phyloP scores from a whole-genome alignment of 2,797 vertebrate genomes.

The Glyptemys insculpta region DNA sequence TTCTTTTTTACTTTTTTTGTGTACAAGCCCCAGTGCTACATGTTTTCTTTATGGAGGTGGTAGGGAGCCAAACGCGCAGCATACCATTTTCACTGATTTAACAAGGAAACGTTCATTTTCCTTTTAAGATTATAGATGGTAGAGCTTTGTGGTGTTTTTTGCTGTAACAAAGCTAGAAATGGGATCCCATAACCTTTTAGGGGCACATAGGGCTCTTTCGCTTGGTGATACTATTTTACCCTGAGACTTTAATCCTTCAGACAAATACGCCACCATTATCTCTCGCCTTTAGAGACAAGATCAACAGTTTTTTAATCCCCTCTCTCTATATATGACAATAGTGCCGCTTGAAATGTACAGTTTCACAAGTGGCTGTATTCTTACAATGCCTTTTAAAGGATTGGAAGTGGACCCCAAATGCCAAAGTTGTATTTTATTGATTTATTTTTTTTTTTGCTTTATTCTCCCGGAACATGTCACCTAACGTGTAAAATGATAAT shows the following conservation, averaged over 20 bases:
- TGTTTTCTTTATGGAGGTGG: not conserved
- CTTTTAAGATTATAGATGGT: constrained; percentile 32
- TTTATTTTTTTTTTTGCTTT: not conserved
- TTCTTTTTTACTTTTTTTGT: not conserved
- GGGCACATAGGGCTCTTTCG: not conserved
- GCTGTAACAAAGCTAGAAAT: constrained; percentile 16
- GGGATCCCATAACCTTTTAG: not conserved
- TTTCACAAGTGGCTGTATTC: constrained; percentile 42
- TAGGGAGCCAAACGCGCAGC: not conserved
- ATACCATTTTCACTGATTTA: constrained; percentile 37
- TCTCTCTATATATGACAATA: constrained; percentile 7
- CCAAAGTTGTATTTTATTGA: not conserved
- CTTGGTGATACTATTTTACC: not conserved
- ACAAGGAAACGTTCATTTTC: constrained; percentile 63
- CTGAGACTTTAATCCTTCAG: constrained; percentile 36
- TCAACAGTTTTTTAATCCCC: constrained; percentile 11
- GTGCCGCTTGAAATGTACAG: constrained; percentile 4
- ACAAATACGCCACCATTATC: constrained; percentile 39
- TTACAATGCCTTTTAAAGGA: not conserved
- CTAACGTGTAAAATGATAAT: accelerated
- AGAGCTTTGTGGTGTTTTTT: constrained; percentile 17
- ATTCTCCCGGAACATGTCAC: not conserved
- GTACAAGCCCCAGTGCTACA: not conserved
- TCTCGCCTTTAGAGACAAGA: constrained; percentile 52
- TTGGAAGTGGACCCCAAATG: not conserved